phyloP scores from a whole-genome alignment of 2,888 invertebrate genomes.

The Cerastis rubricosa region DNA sequence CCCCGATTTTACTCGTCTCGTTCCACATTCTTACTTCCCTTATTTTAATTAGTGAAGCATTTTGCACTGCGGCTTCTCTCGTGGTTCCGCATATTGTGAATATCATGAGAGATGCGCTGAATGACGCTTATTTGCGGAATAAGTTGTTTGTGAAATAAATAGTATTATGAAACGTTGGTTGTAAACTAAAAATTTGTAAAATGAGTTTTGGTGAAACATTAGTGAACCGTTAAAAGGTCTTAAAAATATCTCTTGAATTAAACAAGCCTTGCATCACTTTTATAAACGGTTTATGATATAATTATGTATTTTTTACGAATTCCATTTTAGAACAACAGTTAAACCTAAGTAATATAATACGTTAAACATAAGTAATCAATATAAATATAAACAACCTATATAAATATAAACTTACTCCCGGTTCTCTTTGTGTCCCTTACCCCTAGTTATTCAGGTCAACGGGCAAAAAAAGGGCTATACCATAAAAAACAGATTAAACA shows the following conservation, averaged over 20 bases:
- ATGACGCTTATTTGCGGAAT: background rate
- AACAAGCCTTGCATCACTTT: background rate
- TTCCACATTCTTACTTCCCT: conserved; percentile 25
- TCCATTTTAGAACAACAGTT: background rate
- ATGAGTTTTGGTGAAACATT: too few species aligned
- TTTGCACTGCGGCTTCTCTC: background rate
- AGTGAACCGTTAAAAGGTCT: background rate
- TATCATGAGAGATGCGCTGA: background rate
- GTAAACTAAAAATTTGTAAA: too few species aligned
- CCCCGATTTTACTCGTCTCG: conserved; percentile 7
- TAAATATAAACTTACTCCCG: background rate
- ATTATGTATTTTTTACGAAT: background rate
- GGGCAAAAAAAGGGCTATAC: background rate
- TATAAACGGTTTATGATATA: too few species aligned
- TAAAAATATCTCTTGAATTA: background rate
- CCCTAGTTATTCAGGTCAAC: background rate
- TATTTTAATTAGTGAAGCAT: conserved; percentile 1
- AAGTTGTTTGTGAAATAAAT: too few species aligned
- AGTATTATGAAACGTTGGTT: too few species aligned
- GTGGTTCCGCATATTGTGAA: background rate
- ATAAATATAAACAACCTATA: too few species aligned
- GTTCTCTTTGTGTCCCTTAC: background rate
- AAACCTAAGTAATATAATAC: too few species aligned
- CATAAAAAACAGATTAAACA: background rate
- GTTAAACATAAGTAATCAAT: too few species aligned